These are phyloP conservation scores for Andrena chrysosceles DNA, from an alignment of 2,888 invertebrate genomes.

Conservation along the genomic window DNA sequence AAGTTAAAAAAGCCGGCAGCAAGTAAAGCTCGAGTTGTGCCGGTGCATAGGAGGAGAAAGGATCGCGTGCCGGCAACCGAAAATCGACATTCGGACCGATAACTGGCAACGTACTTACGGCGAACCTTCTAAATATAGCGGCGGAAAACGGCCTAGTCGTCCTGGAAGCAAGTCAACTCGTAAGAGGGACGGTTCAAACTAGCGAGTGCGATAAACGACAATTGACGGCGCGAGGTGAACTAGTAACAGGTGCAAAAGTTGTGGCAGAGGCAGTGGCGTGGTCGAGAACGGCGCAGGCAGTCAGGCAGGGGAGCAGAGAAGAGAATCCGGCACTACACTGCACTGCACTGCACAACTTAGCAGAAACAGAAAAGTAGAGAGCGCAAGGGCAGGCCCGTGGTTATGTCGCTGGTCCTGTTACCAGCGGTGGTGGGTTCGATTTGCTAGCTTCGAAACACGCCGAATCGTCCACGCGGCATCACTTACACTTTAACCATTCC, in stretches of 20 bases:
- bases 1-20: background rate
- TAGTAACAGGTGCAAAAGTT: background rate
- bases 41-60: background rate
- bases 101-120: background rate
- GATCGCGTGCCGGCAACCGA: background rate
- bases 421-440: slow-evolving; percentile 44
- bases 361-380: background rate
- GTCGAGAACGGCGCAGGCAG: background rate
- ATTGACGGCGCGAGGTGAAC: background rate
- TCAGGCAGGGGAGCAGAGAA: background rate
- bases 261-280: background rate
- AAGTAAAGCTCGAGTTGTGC: background rate
- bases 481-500: slow-evolving; percentile 46
- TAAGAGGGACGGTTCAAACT: background rate
- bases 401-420: slow-evolving; percentile 28
- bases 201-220: background rate
- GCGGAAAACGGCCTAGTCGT: background rate
- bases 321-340: background rate
- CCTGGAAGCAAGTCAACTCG: slow-evolving; percentile 3
- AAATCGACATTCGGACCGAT: background rate
- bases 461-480: slow-evolving; percentile 47
- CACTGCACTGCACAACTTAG: background rate
- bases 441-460: slow-evolving; percentile 25
- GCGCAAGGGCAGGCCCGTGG: slow-evolving; percentile 47
- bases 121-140: slow-evolving; percentile 4